Percentiles rank a stretch among this genome's conserved stretches.
Conservation (phyloP, 1,140 invertebrate genomes). For the Cotesia vestalis region DNA sequence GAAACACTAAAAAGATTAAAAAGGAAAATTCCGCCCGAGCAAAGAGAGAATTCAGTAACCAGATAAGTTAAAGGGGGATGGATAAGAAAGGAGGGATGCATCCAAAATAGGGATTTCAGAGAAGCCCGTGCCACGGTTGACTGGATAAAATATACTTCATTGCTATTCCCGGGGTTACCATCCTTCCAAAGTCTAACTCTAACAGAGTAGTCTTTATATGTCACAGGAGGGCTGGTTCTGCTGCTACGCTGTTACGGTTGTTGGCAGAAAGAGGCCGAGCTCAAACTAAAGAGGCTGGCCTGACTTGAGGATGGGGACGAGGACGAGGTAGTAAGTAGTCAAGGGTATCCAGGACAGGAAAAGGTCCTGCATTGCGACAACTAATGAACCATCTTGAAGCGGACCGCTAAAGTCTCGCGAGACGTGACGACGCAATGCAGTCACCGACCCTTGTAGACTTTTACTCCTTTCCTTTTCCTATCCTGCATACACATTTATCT, state of each 20-base stretch:
- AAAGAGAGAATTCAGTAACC: constrained; percentile 34
- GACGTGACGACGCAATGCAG: constrained; percentile 67
- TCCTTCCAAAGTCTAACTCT: constrained; percentile 20
- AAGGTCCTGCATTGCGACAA: constrained; percentile 65
- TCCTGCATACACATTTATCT: neutral
- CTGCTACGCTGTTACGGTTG: neutral
- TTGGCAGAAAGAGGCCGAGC: constrained; percentile 11
- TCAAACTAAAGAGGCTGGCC: constrained; percentile 25
- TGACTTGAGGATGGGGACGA: neutral
- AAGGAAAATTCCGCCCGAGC: neutral
- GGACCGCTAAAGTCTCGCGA: constrained; percentile 57
- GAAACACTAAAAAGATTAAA: constrained; percentile 26
- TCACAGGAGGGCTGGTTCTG: too few species aligned
- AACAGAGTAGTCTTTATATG: too few species aligned
- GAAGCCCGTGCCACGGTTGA: constrained; percentile 55
- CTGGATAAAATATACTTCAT: constrained; percentile 61
- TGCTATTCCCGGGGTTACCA: constrained; percentile 54
- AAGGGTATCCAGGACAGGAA: constrained; percentile 36
- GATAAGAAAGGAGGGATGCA: constrained; percentile 43
- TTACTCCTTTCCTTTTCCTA: constrained; percentile 14
- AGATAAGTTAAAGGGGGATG: constrained; percentile 20
- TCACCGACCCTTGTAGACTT: constrained; percentile 41
- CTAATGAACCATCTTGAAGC: constrained; percentile 66
- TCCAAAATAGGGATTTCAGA: constrained; percentile 62
- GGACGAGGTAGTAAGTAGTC: constrained; percentile 10